A percentile compares a stretch with the other conserved stretches of the same genome.
Evolutionary conservation across 2,797 vertebrate species (phyloP).

Genomic region (Hippoglossus hippoglossus): DNA sequence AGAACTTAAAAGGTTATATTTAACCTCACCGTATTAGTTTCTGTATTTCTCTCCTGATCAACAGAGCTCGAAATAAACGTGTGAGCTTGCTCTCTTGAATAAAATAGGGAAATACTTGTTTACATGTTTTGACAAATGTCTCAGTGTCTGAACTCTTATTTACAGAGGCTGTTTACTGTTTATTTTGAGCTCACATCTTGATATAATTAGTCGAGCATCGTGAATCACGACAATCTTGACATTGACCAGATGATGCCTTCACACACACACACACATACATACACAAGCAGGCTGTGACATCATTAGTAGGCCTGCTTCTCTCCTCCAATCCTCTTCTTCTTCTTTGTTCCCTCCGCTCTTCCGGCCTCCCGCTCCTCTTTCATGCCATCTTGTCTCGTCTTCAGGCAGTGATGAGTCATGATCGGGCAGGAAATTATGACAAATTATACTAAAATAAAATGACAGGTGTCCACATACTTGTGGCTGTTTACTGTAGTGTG

Average conservation of each 20-base stretch:
- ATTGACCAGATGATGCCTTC: constrained; percentile 17
- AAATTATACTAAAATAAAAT: no score
- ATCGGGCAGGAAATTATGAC: neutral
- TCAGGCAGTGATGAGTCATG: constrained; percentile 29
- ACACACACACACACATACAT: constrained; percentile 10
- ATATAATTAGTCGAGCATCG: constrained; percentile 1
- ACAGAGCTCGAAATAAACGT: no score
- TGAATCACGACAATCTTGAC: constrained; percentile 17
- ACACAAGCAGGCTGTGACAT: constrained; percentile 5
- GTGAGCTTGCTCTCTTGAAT: no score
- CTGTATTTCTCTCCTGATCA: no score
- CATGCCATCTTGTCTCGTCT: neutral
- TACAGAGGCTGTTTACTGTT: neutral
- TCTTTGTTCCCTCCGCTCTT: neutral
- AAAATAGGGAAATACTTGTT: no score
- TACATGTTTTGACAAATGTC: neutral
- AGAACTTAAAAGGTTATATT: no score
- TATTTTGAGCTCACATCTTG: constrained; percentile 6
- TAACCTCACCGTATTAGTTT: no score
- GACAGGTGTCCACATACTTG: neutral
- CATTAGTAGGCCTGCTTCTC: neutral
- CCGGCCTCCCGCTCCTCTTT: neutral
- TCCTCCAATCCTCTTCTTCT: constrained; percentile 4
- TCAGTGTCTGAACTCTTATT: neutral
- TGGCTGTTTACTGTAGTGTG: neutral